Conservation (phyloP, 2,113 vertebrate genomes). For the Oceanites oceanicus region DNA sequence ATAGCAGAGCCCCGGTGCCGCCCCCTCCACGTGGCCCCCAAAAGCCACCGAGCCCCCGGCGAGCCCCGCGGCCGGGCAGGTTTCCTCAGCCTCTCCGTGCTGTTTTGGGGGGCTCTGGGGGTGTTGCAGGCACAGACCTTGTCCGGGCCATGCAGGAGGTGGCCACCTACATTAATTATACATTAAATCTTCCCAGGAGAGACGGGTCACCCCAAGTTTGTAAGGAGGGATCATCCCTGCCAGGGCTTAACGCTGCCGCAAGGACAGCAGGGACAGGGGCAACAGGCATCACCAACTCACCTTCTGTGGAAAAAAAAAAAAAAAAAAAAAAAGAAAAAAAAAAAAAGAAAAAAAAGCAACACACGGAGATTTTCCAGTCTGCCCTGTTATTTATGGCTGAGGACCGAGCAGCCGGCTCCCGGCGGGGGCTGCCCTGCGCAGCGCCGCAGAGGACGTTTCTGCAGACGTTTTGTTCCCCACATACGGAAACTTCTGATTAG, state of each 20-base stretch:
- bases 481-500: background rate
- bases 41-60: background rate
- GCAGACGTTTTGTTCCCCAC: background rate
- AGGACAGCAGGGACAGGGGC: background rate
- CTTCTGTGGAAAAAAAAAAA: background rate
- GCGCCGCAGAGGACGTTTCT: background rate
- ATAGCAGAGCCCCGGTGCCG: background rate
- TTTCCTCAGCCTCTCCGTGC: background rate
- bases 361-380: background rate
- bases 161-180: too few species aligned
- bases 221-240: accelerated
- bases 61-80: accelerated
- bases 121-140: too few species aligned
- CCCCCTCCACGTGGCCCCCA: accelerated
- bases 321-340: background rate
- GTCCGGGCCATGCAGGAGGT: background rate
- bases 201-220: background rate
- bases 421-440: background rate
- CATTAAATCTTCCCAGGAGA: background rate
- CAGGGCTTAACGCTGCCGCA: accelerated
- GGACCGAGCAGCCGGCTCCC: background rate
- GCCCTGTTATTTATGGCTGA: background rate
- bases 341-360: too few species aligned
- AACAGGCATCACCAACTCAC: background rate
- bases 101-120: background rate